Base-by-base conservation (phyloP, 64 coral and sea anemone genomes). In the Trachythela sp. region DNA sequence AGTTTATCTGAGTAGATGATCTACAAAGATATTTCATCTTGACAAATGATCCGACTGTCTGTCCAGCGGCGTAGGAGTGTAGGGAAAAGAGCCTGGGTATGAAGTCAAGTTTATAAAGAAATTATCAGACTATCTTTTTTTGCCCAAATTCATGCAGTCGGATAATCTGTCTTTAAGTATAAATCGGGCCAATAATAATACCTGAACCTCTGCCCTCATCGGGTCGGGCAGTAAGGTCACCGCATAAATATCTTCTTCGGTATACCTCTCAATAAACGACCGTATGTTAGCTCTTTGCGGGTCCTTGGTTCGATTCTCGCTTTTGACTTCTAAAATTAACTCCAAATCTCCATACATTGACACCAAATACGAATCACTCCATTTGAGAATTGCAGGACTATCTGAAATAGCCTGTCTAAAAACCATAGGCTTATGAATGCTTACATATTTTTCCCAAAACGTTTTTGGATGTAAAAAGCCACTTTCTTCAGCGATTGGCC, bases 151-250 rank as follows among this genome's bases (percentile, higher is more conserved):
- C n/a, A n/a, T n/a, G n/a, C n/a, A n/a, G n/a, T n/a, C n/a, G n/a
- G n/a, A n/a, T n/a, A n/a, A n/a, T n/a, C n/a, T n/a, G n/a, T n/a
- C n/a, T n/a, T n/a, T n/a, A n/a, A n/a, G n/a, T n/a, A n/a, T n/a
- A n/a, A n/a, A n/a, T n/a, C n/a, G n/a, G n/a, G n/a, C n/a, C n/a
- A n/a, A n/a, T n/a, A n/a, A n/a, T n/a, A n/a, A n/a, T 49, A 99
- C 96, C 60, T 94, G 96, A 2, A 99, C 91, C 84, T 99, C 96
- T 87, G 88, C 51, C 60, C 93, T 85, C 96, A 99, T 99, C 1
- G 96, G 96, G 87, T 99, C 96, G 17, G 96, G 96, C 17, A 99
- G 85, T 1, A 99, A 91, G 5, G 96, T 99, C 35, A 99, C 96
- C 15, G 94, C 87, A 88, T 99, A 99, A 27, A 99, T 86, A 88